These are phyloP conservation scores for Lasiurus borealis DNA, from an alignment of 2,113 vertebrate species.

Conservation along the genomic window DNA sequence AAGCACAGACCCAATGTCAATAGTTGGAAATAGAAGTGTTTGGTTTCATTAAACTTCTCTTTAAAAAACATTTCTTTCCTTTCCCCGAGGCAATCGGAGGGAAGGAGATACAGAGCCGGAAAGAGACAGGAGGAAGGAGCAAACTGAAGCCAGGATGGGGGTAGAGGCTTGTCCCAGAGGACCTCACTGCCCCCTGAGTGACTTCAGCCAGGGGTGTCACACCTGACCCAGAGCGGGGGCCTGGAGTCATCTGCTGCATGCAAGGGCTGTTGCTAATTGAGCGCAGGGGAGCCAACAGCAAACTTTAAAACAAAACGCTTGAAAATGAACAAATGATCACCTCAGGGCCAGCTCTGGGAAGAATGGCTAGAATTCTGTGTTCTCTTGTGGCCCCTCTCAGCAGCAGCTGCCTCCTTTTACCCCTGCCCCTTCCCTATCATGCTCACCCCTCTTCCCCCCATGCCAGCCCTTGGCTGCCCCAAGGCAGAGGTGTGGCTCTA, in stretches of 20 bases:
- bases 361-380: background rate
- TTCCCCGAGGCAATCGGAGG: slow-evolving; percentile 39
- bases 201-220: background rate
- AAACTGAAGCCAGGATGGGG: background rate
- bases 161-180: background rate
- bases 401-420: background rate
- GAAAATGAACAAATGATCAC: slow-evolving; percentile 2
- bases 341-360: background rate
- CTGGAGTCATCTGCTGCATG: background rate
- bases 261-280: background rate
- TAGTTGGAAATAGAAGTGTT: slow-evolving; percentile 60
- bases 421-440: background rate
- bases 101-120: background rate
- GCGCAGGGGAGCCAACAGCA: background rate
- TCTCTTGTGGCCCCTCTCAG: background rate
- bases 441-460: no score
- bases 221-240: background rate
- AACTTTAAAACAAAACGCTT: background rate
- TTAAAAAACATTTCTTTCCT: slow-evolving; percentile 41
- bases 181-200: background rate
- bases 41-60: slow-evolving; percentile 63
- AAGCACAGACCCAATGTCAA: slow-evolving; percentile 64
- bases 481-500: background rate
- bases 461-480: background rate
- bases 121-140: background rate